These are phyloP conservation scores for Callospermophilus lateralis DNA, from an alignment of 2,113 vertebrate species.

Conservation along the genomic window DNA sequence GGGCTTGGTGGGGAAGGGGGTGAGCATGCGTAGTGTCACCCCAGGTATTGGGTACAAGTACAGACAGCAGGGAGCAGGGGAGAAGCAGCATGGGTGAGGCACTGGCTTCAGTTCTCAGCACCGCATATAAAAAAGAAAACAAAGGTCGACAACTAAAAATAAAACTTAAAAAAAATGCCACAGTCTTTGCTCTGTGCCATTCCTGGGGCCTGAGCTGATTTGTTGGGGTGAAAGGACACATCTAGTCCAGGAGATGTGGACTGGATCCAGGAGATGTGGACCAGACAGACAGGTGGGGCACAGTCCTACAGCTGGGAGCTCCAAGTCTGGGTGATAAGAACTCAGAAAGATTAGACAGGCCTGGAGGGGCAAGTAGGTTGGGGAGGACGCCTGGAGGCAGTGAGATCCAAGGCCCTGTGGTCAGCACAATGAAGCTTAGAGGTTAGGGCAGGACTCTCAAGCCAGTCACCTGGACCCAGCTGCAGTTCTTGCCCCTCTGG, in stretches of 20 bases:
- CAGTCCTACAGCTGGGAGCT: fast-evolving
- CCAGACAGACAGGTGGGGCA: background rate
- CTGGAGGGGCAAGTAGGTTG: fast-evolving
- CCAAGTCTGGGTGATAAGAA: background rate
- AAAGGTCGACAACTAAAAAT: no score
- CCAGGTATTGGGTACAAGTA: no score
- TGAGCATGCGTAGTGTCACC: fast-evolving
- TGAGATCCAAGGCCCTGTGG: background rate
- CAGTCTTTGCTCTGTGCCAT: background rate
- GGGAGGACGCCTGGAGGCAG: background rate
- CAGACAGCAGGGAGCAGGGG: background rate
- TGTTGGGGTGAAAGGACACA: background rate
- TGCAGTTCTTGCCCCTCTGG: no score
- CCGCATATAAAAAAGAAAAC: no score
- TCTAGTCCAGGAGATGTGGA: background rate
- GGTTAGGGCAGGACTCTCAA: background rate
- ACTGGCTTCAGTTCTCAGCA: no score
- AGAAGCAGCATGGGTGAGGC: background rate
- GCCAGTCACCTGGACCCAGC: background rate
- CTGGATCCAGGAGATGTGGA: no score
- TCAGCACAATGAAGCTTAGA: background rate
- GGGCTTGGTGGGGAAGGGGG: background rate
- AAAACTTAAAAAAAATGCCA: no score
- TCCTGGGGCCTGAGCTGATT: background rate
- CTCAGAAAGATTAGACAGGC: background rate